These are phyloP conservation scores for Allobates femoralis DNA, from an alignment of 2,797 vertebrate genomes.

Conservation along the genomic window DNA sequence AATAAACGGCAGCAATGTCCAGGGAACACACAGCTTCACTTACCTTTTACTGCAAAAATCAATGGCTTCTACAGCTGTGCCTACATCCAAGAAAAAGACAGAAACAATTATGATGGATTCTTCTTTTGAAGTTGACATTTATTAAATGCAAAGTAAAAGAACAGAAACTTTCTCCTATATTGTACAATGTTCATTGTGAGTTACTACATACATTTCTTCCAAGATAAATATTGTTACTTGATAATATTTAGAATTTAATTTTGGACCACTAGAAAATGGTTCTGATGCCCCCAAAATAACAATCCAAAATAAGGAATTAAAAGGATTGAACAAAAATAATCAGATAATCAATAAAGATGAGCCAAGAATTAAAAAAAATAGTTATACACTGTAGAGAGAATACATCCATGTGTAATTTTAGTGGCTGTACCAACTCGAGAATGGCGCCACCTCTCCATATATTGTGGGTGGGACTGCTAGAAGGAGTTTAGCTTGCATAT, in stretches of 20 bases:
- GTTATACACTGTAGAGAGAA: too few species aligned
- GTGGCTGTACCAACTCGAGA: too few species aligned
- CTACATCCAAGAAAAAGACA: background rate
- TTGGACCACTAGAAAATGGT: background rate
- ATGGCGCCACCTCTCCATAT: too few species aligned
- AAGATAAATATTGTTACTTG: background rate
- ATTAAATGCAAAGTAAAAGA: background rate
- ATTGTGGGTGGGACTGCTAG: too few species aligned
- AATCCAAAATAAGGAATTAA: background rate
- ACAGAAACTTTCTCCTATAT: background rate
- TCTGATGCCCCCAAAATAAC: background rate
- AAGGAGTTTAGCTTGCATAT: too few species aligned
- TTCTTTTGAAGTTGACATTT: background rate
- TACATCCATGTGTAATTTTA: too few species aligned
- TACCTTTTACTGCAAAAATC: conserved; percentile 20
- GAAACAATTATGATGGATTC: conserved; percentile 3
- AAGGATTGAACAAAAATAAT: background rate
- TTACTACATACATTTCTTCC: background rate
- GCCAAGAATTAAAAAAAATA: too few species aligned
- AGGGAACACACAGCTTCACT: conserved; percentile 16
- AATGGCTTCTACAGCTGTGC: background rate
- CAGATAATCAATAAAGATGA: too few species aligned
- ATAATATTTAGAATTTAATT: background rate
- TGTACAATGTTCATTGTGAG: background rate
- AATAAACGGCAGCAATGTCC: conserved; percentile 13